Evolutionary conservation across 2,888 invertebrate species (phyloP), one percentile per base, ranked within the genome.

Genomic region (Tromatobia lineatoria): DNA sequence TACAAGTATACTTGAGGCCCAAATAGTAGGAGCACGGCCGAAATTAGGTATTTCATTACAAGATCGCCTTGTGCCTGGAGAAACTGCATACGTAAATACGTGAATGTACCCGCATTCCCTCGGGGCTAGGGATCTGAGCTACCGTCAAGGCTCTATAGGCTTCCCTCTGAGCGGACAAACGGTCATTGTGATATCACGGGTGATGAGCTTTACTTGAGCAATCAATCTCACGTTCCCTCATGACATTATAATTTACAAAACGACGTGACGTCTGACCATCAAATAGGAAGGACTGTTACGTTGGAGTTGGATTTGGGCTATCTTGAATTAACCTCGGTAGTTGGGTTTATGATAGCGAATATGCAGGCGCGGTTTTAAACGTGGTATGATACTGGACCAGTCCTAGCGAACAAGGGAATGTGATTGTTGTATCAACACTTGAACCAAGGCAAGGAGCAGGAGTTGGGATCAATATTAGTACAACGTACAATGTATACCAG

Each of bases 191-290:
- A 34, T 61, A 61, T 38, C 34, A 61, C 34, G 61, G 10, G 10
- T n/a, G n/a, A 61, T 61, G 61, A 34, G 59, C 3, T 59, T 23
- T 38, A 34, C 34, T 18, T 61, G 34, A 61, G 38, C 10, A 38
- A 61, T 61, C 61, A 34, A 61, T 61, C 29, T 4, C 61, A 18
- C 18, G 38, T 18, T 18, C n/a, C 61, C 38, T 18, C 38, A 38
- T 61, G 61, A 61, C 61, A 38, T 47, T n/a, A 59, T 59, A 59
- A 61, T 61, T 38, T 61, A 34, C 61, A 61, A 59, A 38, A 61
- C 18, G 61, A 61, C 18, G 61, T 38, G 38, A 38, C 38, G 15
- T 57, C 34, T 29, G 1, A 7, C n/a, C n/a, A n/a, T 25, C 11
- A n/a, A 25, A 7, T 0, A 18, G 38, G 38, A 8, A 10, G 8